Base-by-base conservation (phyloP, 2,113 vertebrate genomes). In the Saccopteryx leptura region DNA sequence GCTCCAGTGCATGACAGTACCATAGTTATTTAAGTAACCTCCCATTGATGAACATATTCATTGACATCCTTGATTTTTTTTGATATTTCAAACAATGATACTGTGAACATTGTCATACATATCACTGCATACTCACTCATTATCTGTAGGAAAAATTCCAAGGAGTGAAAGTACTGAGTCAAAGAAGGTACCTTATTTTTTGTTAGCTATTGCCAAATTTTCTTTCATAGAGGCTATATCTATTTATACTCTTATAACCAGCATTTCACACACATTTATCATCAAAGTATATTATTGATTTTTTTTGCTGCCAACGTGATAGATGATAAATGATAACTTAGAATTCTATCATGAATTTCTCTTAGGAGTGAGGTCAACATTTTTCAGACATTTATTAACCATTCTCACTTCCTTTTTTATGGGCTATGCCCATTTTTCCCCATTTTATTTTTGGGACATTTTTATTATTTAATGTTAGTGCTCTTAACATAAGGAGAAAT, bases 11-110 rank as follows among this genome's bases (percentile, higher is more conserved):
- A 92, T n/a, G 31, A 93, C 12, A 54, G 52, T 63, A 46, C 18
- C 33, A 72, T 61, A 94, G 68, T 72, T 78, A 81, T 66, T n/a
- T 60, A 80, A 63, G 19, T 56, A 14, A 4, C 17, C 76, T 88
- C 19, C 12, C 88, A 26, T 14, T 93, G 39, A 78, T 78, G 65
- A 85, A 91, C 6, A 88, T 65, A 74, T 66, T 82, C 12, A 63
- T 86, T 60, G 9, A 17, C 50, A 91, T 56, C 6, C 48, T 12
- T 14, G 11, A 33, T 10, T 93, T 94, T 94, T 94, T 94, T 78
- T 82, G 48, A 60, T 94, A 96, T 94, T 91, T 74, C 13, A 56
- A 95, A 87, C 15, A 80, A 75, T 63, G n/a, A 12, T 76, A 58
- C 24, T 76, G 13, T 72, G n/a, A 92, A 61, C 17, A 88, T 19